Conservation (phyloP, 2,888 invertebrate genomes). For the Acanthococcus lagerstroemiae region DNA sequence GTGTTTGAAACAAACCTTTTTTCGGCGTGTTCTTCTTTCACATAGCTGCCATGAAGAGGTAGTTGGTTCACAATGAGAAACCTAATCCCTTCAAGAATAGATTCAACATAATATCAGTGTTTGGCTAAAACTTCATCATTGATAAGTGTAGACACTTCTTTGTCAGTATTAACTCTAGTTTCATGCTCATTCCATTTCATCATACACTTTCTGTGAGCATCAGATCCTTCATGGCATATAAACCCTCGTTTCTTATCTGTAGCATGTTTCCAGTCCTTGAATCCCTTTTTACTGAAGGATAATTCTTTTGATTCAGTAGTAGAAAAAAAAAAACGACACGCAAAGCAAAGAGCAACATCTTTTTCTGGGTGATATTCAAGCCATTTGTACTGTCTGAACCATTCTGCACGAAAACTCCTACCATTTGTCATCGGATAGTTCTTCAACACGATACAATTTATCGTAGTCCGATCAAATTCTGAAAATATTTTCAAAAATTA, state of each 20-base stretch:
- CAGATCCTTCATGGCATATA: background rate
- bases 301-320: background rate
- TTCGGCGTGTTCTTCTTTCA: background rate
- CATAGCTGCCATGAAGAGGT: background rate
- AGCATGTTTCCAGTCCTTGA: background rate
- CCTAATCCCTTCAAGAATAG: background rate
- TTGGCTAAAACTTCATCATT: background rate
- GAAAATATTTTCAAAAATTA: background rate
- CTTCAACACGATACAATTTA: background rate
- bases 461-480: background rate
- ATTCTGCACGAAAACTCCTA: background rate
- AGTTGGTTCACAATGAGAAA: conserved; percentile 7
- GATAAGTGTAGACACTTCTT: background rate
- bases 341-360: background rate
- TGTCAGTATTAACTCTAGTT: background rate
- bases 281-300: background rate
- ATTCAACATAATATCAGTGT: background rate
- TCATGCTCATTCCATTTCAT: background rate
- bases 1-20: conserved; percentile 1
- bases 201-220: background rate
- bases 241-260: background rate
- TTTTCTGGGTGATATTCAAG: background rate
- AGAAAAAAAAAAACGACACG: background rate
- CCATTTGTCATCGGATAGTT: background rate
- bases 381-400: background rate